A percentile compares a stretch with the other conserved stretches of the same genome.
Evolutionary conservation across 2,888 invertebrate species (phyloP).

Genomic region (Epistrophe eligans): DNA sequence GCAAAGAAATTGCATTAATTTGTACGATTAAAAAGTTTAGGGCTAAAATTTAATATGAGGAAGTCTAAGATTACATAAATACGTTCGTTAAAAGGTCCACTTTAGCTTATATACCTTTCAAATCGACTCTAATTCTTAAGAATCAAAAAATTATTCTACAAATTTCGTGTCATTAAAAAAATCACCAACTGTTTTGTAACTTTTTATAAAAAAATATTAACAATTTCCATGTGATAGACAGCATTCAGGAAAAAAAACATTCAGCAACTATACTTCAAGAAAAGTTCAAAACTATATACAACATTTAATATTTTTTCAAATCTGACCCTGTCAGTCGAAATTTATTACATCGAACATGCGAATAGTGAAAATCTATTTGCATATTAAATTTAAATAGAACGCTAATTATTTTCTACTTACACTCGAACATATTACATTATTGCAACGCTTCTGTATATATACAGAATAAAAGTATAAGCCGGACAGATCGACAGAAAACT

Average conservation of each 20-base stretch:
- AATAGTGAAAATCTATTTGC: constrained; percentile 46
- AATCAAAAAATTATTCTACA: too few species aligned
- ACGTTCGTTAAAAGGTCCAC: too few species aligned
- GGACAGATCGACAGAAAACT: constrained; percentile 59
- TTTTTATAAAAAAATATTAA: too few species aligned
- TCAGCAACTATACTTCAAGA: background rate
- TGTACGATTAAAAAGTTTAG: too few species aligned
- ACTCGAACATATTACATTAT: constrained; percentile 30
- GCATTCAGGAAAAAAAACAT: background rate
- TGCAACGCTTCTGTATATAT: constrained; percentile 1
- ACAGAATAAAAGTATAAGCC: constrained; percentile 19
- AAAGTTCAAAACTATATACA: background rate
- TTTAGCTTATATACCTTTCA: too few species aligned
- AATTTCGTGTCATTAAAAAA: too few species aligned
- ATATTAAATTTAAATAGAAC: constrained; percentile 56
- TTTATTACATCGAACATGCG: constrained; percentile 42
- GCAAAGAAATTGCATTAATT: too few species aligned
- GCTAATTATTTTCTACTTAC: constrained; percentile 71
- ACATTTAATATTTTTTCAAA: background rate
- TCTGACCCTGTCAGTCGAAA: constrained; percentile 39
- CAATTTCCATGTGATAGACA: too few species aligned
- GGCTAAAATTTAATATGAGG: too few species aligned
- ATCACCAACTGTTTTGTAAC: too few species aligned
- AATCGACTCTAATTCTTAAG: too few species aligned
- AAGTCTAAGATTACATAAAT: too few species aligned